These are phyloP conservation scores for Drosophila leontia DNA, from an alignment of 1,140 invertebrate species.

Conservation along the genomic window DNA sequence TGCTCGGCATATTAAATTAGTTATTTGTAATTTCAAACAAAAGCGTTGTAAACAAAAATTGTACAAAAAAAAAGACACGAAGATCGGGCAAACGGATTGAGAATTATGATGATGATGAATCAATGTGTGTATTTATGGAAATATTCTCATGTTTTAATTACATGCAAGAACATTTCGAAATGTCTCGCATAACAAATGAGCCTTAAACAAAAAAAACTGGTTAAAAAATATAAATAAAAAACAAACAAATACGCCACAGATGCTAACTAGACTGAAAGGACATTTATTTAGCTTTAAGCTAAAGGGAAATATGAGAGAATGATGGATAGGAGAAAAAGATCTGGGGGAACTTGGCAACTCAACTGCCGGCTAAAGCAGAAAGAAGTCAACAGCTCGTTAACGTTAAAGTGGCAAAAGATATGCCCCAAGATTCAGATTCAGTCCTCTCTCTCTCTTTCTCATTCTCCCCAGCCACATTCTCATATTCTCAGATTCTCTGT, in stretches of 20 bases:
- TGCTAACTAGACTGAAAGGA: slow-evolving; percentile 47
- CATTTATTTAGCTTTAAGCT: slow-evolving; percentile 45
- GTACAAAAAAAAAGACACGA: slow-evolving; percentile 4
- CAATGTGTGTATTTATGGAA: slow-evolving; percentile 70
- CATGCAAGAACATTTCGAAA: slow-evolving; percentile 56
- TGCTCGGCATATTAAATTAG: slow-evolving; percentile 79
- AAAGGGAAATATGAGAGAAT: slow-evolving; percentile 27
- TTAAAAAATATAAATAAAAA: slow-evolving; percentile 3
- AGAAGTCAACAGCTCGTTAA: slow-evolving; percentile 84
- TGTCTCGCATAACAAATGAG: slow-evolving; percentile 63
- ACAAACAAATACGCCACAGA: not conserved
- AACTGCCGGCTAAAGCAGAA: slow-evolving; percentile 71
- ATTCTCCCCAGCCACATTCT: slow-evolving; percentile 15
- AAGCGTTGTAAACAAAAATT: slow-evolving; percentile 57
- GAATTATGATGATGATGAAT: slow-evolving; percentile 40
- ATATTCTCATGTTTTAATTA: slow-evolving; percentile 77
- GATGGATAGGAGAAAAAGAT: slow-evolving; percentile 19
- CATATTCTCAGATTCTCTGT: slow-evolving; percentile 18
- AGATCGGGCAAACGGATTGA: slow-evolving; percentile 26
- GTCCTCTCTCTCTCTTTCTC: slow-evolving; percentile 12
- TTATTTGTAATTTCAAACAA: slow-evolving; percentile 61
- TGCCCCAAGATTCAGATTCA: slow-evolving; percentile 49
- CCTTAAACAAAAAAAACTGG: slow-evolving; percentile 13
- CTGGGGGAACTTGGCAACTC: slow-evolving; percentile 55
- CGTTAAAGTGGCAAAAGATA: slow-evolving; percentile 83